Conservation (phyloP, 2,113 vertebrate species). For the Lamprotornis superbus region DNA sequence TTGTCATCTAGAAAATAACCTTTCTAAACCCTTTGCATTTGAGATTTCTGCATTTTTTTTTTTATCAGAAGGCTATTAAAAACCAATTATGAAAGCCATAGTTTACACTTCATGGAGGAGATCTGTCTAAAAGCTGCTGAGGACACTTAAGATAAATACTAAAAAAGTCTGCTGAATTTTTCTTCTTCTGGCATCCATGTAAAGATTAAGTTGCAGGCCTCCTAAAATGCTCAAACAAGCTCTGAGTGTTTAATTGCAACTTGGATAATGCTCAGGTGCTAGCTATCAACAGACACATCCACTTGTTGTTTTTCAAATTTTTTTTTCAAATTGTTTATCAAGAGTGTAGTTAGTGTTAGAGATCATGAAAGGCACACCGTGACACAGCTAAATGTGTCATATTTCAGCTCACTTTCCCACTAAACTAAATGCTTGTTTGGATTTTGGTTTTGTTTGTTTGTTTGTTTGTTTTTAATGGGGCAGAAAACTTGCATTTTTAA, state of each 20-base stretch:
- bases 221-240: background rate
- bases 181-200: background rate
- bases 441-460: background rate
- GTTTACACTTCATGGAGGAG: background rate
- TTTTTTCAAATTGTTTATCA: background rate
- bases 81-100: background rate
- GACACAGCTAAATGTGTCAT: background rate
- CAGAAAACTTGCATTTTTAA: background rate
- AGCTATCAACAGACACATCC: background rate
- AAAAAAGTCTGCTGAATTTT: background rate
- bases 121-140: background rate
- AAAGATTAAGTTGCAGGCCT: background rate
- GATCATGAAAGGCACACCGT: background rate
- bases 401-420: background rate
- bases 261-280: background rate
- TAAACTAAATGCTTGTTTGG: background rate
- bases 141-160: background rate
- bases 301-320: background rate
- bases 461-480: background rate
- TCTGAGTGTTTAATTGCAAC: background rate
- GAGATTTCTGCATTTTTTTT: background rate
- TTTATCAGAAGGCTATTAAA: background rate
- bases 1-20: background rate
- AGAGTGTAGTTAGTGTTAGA: background rate
- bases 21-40: background rate